Base-by-base conservation (phyloP, 2,888 invertebrate species). In the Protodeltote pygarga region DNA sequence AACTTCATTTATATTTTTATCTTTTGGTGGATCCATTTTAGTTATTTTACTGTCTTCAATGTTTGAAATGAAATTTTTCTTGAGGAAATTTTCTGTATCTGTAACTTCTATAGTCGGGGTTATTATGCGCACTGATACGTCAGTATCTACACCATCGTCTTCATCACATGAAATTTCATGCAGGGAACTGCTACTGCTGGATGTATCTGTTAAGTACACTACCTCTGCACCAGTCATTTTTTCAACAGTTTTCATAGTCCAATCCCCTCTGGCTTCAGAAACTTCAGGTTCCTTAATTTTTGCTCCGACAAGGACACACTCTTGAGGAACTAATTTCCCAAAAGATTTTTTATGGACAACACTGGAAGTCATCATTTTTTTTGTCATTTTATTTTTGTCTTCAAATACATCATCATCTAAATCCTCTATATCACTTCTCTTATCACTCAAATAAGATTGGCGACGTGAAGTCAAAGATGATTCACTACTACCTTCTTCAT, bases 401-500 rank as follows among this genome's bases (percentile, higher is more conserved):
- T 88, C 82, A 70, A 93, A 92, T 1, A 90, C 92, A 39, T 93
- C 93, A 63, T 93, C 93, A 53, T 93, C 93, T 49, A 88, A 75
- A 47, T 93, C 89, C 40, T 93, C 92, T 45, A 68, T 75, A 65
- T 93, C 85, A 76, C 89, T 84, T 79, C 85, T 86, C 38, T 87
- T 91, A 24, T 92, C 92, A 70, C 89, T 77, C 71, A 93, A 71
- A 82, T 93, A 87, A 67, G 93, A 83, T 65, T 93, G 87, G 70
- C 94, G 75, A 65, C 93, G 76, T 65, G 94, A 93, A 62, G 93
- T 89, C 58, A 94, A 92, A 59, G 94, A 94, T 3, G 94, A 91
- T 70, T 95, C 94, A 73, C 90, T 83, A 69, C 95, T 95, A 2
- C 93, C 94, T 87, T 96, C 96, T 83, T 96, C 96, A 70, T 95